Percentiles rank a stretch among this genome's conserved stretches.
Conservation (phyloP, 2,797 vertebrate species). For the Ctenosaura bakeri region DNA sequence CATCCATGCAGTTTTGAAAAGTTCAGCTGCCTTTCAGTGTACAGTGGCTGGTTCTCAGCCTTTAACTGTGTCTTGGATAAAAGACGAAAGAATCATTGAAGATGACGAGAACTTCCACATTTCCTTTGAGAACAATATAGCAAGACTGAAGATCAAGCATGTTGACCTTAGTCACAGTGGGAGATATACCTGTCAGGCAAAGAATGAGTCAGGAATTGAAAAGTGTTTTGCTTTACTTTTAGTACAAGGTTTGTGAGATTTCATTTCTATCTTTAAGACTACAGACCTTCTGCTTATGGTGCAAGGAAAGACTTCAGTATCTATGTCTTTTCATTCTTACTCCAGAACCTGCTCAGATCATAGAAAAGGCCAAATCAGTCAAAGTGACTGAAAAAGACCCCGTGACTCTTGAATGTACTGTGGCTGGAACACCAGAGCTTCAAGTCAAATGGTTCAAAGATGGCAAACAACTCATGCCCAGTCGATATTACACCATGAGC, state of each 20-base stretch:
- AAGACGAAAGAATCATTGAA: slow-evolving; percentile 93
- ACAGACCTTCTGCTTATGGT: not conserved
- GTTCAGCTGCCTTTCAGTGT: slow-evolving; percentile 88
- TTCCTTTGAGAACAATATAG: slow-evolving; percentile 88
- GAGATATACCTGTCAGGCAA: slow-evolving; percentile 94
- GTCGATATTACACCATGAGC: slow-evolving; percentile 92
- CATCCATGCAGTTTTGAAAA: slow-evolving; percentile 87
- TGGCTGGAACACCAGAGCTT: slow-evolving; percentile 94
- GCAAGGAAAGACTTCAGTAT: slow-evolving; percentile 41
- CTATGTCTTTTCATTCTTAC: slow-evolving; percentile 68
- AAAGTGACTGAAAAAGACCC: slow-evolving; percentile 94
- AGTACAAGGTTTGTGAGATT: slow-evolving; percentile 91
- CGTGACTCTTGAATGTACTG: slow-evolving; percentile 93
- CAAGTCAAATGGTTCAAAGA: slow-evolving; percentile 95
- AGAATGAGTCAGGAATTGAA: slow-evolving; percentile 92
- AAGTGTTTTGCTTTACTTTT: slow-evolving; percentile 91
- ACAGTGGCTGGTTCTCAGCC: slow-evolving; percentile 87
- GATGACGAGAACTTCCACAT: slow-evolving; percentile 89
- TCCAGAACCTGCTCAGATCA: slow-evolving; percentile 94
- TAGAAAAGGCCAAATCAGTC: slow-evolving; percentile 92
- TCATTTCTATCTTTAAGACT: slow-evolving; percentile 3
- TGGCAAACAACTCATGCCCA: slow-evolving; percentile 91
- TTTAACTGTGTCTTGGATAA: slow-evolving; percentile 93
- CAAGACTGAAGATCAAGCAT: slow-evolving; percentile 86
- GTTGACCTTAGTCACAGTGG: slow-evolving; percentile 89